phyloP scores from a whole-genome alignment of 2,113 vertebrate species.

The Odobenus rosmarus region DNA sequence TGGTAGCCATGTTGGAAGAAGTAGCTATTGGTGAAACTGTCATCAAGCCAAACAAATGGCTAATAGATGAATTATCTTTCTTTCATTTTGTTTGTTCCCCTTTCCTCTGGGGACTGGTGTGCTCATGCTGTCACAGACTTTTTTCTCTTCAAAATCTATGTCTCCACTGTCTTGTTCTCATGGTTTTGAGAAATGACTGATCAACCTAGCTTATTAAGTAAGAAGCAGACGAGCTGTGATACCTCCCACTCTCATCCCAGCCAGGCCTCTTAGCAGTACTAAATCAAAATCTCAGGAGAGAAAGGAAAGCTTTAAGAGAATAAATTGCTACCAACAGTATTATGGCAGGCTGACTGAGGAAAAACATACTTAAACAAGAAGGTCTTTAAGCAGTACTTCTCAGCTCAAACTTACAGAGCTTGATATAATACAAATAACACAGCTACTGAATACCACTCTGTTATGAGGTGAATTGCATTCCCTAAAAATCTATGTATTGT shows the following conservation, averaged over 20 bases:
- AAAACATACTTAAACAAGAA: neutral
- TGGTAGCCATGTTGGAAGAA: neutral
- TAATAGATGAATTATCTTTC: neutral
- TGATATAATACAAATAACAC: neutral
- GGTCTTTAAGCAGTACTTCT: neutral
- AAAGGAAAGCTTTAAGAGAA: neutral
- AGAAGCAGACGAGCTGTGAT: neutral
- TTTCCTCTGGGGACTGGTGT: neutral
- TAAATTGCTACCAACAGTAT: neutral
- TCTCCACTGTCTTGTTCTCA: neutral
- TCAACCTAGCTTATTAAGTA: neutral
- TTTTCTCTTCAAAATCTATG: neutral
- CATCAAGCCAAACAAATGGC: neutral
- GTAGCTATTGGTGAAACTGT: neutral
- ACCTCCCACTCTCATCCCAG: neutral
- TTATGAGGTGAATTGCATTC: neutral
- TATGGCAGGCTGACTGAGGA: neutral
- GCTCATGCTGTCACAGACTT: neutral
- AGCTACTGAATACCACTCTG: neutral
- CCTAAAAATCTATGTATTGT: neutral
- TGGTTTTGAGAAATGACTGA: conserved; percentile 4
- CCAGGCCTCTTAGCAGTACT: neutral
- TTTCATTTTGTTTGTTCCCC: neutral
- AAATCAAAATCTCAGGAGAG: neutral
- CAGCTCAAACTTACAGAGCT: neutral